Base-by-base conservation (phyloP, 2,113 vertebrate species). In the Cacatua alba region DNA sequence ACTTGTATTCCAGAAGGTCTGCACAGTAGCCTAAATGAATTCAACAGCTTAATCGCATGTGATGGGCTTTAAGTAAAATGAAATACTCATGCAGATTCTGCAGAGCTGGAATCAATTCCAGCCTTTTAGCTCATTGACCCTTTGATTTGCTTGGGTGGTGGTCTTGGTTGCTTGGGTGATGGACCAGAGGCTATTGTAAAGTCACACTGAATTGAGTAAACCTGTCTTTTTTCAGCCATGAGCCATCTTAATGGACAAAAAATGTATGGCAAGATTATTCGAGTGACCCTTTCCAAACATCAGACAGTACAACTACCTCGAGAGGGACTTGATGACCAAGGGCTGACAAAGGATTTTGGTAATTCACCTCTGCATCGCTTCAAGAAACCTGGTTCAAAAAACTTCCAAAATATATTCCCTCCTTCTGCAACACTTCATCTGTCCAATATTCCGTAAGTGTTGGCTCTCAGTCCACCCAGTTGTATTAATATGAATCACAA, bases 191-290 rank as follows among this genome's bases (percentile, higher is more conserved):
- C 17, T 84, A 3, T 52, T 43, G 60, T 79, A 84, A 69, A 76
- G 37, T 23, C 74, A 48, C 24, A 28, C 35, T 64, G 33, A 86
- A 15, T 33, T 80, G 62, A 89, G 52, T 79, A 72, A 89, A 88
- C 48, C 13, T 95, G 55, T 94, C 33, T 95, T 83, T 83, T 96
- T 97, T 94, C 96, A 99, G 99, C 99, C 39, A 99, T 99, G 99
- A 99, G 99, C 94, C 99, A 99, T 97, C 97, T 99, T 94, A 99
- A 99, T 74, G 99, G 99, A 80, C 99, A 99, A 95, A 99, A 99
- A 98, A 99, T 99, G 99, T 99, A 99, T 53, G 99, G 99, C 53
- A 99, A 99, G 98, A 99, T 99, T 96, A 99, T 99, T 97, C 98
- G 99, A 11, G 99, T 99, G 95, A 99, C 99, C 8, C 97, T 99